Conservation (phyloP, 2,888 invertebrate genomes). For the Diarsia dahlii region DNA sequence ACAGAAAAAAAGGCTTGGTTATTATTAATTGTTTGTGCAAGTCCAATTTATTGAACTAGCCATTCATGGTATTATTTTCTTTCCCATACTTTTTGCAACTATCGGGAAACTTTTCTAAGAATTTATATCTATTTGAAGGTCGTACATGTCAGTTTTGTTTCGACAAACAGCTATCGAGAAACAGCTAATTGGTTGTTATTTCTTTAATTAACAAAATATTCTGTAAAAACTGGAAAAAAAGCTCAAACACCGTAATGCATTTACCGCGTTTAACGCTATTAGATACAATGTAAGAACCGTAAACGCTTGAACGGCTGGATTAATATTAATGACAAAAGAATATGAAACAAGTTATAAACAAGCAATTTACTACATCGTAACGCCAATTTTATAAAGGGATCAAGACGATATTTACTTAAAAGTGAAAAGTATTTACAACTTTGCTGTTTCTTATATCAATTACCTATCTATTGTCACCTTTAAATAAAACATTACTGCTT, state of each 20-base stretch:
- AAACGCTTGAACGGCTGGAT: constrained; percentile 2
- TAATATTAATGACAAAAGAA: constrained; percentile 19
- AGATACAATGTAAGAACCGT: not conserved
- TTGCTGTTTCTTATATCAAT: not conserved
- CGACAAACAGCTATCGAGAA: not conserved
- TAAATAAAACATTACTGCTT: not conserved
- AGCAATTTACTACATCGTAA: constrained; percentile 1
- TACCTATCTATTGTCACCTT: not conserved
- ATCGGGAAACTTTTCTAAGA: not conserved
- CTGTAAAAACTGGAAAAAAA: not conserved
- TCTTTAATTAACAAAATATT: constrained; percentile 4
- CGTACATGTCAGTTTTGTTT: not conserved
- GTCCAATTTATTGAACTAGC: not conserved
- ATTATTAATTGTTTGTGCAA: not conserved
- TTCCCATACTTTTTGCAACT: not conserved
- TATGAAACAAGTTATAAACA: not conserved
- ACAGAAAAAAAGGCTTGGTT: not conserved
- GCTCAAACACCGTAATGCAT: not conserved
- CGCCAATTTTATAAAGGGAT: constrained; percentile 5
- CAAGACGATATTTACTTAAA: not conserved
- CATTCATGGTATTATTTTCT: not conserved
- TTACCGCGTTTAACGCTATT: not conserved
- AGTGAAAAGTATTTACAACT: not conserved
- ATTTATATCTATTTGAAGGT: not conserved
- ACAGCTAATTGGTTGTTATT: constrained; percentile 22